These are phyloP conservation scores for Etheostoma nigrum DNA, from an alignment of 2,797 vertebrate genomes.

Conservation along the genomic window DNA sequence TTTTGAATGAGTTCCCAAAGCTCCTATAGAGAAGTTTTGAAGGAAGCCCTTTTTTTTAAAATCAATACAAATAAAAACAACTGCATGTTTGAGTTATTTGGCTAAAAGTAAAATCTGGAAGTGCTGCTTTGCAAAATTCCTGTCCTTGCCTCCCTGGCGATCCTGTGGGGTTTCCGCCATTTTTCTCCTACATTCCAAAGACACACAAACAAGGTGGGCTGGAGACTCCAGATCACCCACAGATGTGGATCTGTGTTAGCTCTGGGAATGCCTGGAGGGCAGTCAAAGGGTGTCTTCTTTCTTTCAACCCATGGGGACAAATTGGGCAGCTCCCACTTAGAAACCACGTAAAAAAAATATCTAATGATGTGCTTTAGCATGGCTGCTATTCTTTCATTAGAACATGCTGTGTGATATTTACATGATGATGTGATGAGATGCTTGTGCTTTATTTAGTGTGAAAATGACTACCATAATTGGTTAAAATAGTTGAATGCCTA, in stretches of 20 bases:
- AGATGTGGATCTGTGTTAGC: constrained; percentile 37
- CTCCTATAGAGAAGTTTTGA: neutral
- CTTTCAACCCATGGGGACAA: neutral
- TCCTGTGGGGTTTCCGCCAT: neutral
- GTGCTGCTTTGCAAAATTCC: neutral
- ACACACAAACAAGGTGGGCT: constrained; percentile 28
- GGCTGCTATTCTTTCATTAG: neutral
- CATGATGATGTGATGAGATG: neutral
- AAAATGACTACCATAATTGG: neutral
- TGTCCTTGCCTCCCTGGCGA: neutral
- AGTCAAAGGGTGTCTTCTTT: constrained; percentile 30
- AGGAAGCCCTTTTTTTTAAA: neutral
- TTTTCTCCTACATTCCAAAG: constrained; percentile 40
- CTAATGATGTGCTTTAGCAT: neutral
- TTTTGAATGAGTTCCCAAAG: constrained; percentile 2
- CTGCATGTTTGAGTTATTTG: neutral
- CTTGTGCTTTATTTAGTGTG: neutral
- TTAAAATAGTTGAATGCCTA: neutral
- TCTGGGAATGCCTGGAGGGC: constrained; percentile 5
- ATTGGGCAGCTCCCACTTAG: neutral
- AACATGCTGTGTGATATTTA: neutral
- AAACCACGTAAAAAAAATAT: neutral
- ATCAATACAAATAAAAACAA: neutral
- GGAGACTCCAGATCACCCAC: constrained; percentile 10
- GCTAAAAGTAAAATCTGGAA: neutral